Evolutionary conservation across 92 coral and sea anemone species (phyloP).

Genomic region (Montipora capitata): DNA sequence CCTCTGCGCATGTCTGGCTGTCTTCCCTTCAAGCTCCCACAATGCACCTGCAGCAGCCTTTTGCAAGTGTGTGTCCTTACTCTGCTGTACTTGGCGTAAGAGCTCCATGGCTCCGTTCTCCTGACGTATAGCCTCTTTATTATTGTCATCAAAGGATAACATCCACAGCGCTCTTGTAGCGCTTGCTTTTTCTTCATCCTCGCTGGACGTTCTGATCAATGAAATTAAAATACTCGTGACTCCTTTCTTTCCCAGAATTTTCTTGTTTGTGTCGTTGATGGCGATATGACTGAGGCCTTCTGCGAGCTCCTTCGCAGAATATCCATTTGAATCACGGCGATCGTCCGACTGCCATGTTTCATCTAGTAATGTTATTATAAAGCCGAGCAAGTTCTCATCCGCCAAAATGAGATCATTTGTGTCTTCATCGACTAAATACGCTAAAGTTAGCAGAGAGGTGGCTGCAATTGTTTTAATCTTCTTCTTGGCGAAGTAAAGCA

Average conservation of each 20-base stretch:
- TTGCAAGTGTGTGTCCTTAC: slow-evolving; percentile 42
- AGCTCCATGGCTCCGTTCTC: slow-evolving; percentile 35
- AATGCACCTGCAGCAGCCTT: slow-evolving; percentile 87
- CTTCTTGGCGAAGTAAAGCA: too few species aligned
- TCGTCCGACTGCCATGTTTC: slow-evolving; percentile 46
- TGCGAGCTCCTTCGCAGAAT: slow-evolving; percentile 67
- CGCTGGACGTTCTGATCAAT: slow-evolving; percentile 51
- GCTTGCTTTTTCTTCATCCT: slow-evolving; percentile 55
- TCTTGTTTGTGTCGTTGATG: slow-evolving; percentile 61
- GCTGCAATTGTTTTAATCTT: too few species aligned
- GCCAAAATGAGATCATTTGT: slow-evolving; percentile 58
- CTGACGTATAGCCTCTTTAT: slow-evolving; percentile 22
- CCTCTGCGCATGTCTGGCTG: not conserved
- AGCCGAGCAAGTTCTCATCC: slow-evolving; percentile 36
- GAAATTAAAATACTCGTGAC: slow-evolving; percentile 55
- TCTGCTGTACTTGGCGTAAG: slow-evolving; percentile 51
- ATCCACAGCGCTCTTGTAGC: slow-evolving; percentile 74
- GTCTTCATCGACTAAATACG: slow-evolving; percentile 62
- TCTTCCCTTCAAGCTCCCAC: slow-evolving; percentile 82
- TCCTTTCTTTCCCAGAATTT: slow-evolving; percentile 55
- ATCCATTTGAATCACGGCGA: slow-evolving; percentile 50
- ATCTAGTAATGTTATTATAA: slow-evolving; percentile 35
- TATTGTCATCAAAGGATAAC: slow-evolving; percentile 78
- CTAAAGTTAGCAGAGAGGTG: not conserved
- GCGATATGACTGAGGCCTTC: slow-evolving; percentile 68